These are phyloP conservation scores for Heteronetta atricapilla DNA, from an alignment of 2,113 vertebrate genomes.

Conservation along the genomic window DNA sequence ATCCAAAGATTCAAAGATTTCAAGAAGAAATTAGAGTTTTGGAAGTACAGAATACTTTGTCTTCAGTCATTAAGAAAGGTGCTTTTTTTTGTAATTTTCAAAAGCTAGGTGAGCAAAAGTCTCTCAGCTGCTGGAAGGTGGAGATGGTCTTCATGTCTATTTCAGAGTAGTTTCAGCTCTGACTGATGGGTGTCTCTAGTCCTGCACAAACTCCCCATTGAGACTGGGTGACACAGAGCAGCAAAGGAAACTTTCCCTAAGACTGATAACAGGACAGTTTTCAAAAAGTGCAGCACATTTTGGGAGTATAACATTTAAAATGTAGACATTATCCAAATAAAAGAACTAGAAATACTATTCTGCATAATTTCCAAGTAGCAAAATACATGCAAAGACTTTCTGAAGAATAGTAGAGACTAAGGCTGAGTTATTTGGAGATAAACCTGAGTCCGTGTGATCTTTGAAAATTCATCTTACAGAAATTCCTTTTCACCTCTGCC, in stretches of 20 bases:
- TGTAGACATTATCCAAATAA: not conserved
- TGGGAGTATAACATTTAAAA: not conserved
- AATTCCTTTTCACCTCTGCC: not conserved
- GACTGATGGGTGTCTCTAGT: not conserved
- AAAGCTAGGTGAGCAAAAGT: not conserved
- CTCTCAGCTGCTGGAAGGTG: not conserved
- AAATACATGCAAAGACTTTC: not conserved
- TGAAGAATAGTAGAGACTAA: not conserved
- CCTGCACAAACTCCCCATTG: not conserved
- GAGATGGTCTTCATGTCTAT: not conserved
- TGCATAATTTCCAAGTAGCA: not conserved
- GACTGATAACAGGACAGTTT: accelerated
- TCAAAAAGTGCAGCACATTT: not conserved
- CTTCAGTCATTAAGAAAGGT: not conserved
- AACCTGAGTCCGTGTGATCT: not conserved
- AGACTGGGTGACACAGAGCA: not conserved
- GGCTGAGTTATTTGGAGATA: not conserved
- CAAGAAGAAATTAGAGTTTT: not conserved
- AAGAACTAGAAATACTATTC: not conserved
- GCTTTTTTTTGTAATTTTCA: not conserved
- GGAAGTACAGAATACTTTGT: not conserved
- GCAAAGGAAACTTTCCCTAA: not conserved
- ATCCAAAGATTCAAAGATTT: not conserved
- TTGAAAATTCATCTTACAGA: not conserved
- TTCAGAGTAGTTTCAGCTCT: not conserved